Conservation (phyloP, 2,113 vertebrate species). For the Vidua chalybeata region DNA sequence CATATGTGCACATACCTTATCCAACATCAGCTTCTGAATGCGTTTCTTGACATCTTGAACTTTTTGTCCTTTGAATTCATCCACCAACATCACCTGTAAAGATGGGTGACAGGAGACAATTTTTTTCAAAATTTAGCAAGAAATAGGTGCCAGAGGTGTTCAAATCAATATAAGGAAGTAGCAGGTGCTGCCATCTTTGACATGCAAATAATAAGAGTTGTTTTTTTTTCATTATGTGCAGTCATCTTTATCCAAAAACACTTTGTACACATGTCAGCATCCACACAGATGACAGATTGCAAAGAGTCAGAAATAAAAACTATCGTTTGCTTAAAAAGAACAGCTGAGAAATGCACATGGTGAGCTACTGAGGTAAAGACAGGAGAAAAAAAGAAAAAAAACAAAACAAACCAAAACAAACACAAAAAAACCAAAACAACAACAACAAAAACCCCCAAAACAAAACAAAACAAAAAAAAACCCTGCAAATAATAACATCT, state of each 20-base stretch:
- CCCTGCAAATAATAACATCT: not conserved
- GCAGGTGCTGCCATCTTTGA: not conserved
- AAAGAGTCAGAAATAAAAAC: not conserved
- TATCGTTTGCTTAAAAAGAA: not conserved
- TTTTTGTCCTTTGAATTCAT: constrained; percentile 90
- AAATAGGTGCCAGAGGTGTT: not conserved
- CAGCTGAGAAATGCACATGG: not conserved
- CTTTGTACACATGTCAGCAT: not conserved
- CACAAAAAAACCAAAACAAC: too few relatives aligned
- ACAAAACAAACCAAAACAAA: too few relatives aligned
- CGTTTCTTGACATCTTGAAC: constrained; percentile 94
- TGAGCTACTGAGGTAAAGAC: not conserved
- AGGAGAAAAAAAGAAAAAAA: not conserved
- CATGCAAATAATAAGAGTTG: not conserved
- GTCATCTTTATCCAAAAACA: not conserved
- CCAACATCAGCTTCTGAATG: constrained; percentile 93
- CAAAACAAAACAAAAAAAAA: not conserved
- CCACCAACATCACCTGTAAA: constrained; percentile 90
- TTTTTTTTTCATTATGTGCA: not conserved
- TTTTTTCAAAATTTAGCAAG: not conserved
- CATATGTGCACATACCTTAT: constrained; percentile 72
- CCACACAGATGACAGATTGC: rapidly evolving
- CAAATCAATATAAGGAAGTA: not conserved
- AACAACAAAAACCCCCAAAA: not conserved
- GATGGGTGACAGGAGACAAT: not conserved